These are phyloP conservation scores for Polydrusus cervinus DNA, from an alignment of 2,888 invertebrate species.

Conservation along the genomic window DNA sequence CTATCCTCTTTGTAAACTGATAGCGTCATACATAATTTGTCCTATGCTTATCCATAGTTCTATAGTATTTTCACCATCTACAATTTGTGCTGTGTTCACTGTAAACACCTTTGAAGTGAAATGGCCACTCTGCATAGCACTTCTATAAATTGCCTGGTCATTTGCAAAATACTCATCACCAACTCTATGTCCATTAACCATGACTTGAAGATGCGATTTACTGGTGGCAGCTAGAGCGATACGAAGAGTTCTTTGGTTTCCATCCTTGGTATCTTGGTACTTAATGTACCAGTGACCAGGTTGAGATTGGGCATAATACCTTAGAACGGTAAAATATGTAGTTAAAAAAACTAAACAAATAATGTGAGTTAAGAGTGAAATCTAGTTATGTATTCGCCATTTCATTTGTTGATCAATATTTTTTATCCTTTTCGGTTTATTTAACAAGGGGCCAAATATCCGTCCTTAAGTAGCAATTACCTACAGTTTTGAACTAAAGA, in stretches of 20 bases:
- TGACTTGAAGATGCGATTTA: constrained; percentile 12
- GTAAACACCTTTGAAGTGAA: constrained; percentile 17
- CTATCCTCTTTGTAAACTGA: constrained; percentile 28
- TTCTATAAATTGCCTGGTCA: constrained; percentile 35
- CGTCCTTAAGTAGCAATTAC: no score
- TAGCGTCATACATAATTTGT: constrained; percentile 34
- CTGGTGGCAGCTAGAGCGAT: constrained; percentile 30
- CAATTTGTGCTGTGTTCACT: constrained; percentile 6
- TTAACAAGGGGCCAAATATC: no score
- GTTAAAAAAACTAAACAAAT: no score
- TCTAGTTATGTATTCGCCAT: no score
- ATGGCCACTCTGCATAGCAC: constrained; percentile 32
- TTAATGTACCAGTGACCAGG: constrained; percentile 42
- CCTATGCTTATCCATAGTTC: constrained; percentile 14
- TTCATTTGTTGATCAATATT: no score
- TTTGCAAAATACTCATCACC: constrained; percentile 15
- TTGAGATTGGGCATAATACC: constrained; percentile 49
- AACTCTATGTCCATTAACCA: constrained; percentile 25
- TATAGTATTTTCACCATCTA: constrained; percentile 28
- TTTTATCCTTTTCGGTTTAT: no score
- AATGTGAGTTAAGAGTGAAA: no score
- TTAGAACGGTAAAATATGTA: constrained; percentile 9
- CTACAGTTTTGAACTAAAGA: no score
- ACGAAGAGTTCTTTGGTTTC: constrained; percentile 21
- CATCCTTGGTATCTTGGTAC: constrained; percentile 35